phyloP scores from a whole-genome alignment of 1,140 invertebrate genomes.

The Zaprionus davidi region DNA sequence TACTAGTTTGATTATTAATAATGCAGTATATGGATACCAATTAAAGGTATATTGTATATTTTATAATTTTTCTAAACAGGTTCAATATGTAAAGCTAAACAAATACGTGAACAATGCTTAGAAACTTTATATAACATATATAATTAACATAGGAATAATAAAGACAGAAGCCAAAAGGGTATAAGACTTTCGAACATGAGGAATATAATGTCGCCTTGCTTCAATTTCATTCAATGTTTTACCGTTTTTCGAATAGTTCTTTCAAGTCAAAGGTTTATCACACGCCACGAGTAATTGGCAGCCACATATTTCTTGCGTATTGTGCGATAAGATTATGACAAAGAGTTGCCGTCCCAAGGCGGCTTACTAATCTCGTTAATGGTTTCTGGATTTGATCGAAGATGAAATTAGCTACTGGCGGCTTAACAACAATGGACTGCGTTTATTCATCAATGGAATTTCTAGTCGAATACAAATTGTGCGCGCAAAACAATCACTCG shows the following conservation, averaged over 20 bases:
- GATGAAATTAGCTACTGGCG: not conserved
- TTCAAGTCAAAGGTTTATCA: not conserved
- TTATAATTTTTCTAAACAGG: no score
- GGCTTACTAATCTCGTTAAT: not conserved
- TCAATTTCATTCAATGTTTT: not conserved
- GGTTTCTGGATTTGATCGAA: not conserved
- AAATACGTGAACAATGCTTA: no score
- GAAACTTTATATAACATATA: no score
- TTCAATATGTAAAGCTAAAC: no score
- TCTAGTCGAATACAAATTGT: not conserved
- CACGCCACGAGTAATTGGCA: not conserved
- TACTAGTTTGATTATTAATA: no score
- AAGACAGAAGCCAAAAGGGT: no score
- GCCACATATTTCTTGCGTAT: not conserved
- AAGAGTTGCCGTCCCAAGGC: not conserved
- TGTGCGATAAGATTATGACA: not conserved
- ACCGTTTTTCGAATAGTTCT: not conserved
- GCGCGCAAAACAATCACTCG: conserved; percentile 22
- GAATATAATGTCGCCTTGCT: no score
- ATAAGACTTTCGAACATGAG: no score
- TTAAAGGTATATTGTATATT: no score
- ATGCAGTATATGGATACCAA: no score
- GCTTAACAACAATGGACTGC: conserved; percentile 26
- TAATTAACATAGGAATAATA: no score
- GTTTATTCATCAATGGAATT: conserved; percentile 19